These are phyloP conservation scores for Palythoa caribaeorum DNA, from an alignment of 92 coral and sea anemone species.

Conservation along the genomic window DNA sequence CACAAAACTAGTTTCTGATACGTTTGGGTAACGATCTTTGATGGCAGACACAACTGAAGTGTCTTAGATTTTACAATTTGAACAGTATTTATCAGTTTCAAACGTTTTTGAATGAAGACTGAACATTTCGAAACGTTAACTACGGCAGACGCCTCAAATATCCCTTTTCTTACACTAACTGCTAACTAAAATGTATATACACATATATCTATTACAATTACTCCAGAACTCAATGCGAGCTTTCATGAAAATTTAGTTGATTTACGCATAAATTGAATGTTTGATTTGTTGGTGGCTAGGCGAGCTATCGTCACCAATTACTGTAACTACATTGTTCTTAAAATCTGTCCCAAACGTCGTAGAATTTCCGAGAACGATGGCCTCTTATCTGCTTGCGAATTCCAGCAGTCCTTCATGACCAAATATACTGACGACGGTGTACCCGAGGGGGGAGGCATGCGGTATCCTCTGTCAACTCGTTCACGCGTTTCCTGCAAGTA, in stretches of 20 bases:
- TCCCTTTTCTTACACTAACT: background rate
- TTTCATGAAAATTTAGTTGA: background rate
- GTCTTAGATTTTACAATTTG: background rate
- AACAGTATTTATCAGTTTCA: background rate
- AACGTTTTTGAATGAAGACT: background rate
- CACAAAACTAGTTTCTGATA: background rate
- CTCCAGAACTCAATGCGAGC: background rate
- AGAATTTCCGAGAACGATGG: slow-evolving; percentile 83
- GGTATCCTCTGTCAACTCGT: slow-evolving; percentile 92
- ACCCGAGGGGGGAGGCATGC: slow-evolving; percentile 94
- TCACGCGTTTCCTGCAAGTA: slow-evolving; percentile 87
- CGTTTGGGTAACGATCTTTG: background rate
- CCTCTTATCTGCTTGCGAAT: slow-evolving; percentile 64
- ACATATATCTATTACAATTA: background rate
- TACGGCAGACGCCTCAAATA: background rate
- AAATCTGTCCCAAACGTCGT: slow-evolving; percentile 76
- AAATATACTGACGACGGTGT: slow-evolving; percentile 86
- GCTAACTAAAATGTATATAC: background rate
- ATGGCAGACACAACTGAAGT: background rate
- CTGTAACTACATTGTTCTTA: background rate
- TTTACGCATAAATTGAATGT: background rate
- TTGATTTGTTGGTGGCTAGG: background rate
- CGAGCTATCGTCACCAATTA: background rate
- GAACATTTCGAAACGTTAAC: no score
- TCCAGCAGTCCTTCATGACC: slow-evolving; percentile 97